These are phyloP conservation scores for Alectura lathami DNA, from an alignment of 2,113 vertebrate species.

Conservation along the genomic window DNA sequence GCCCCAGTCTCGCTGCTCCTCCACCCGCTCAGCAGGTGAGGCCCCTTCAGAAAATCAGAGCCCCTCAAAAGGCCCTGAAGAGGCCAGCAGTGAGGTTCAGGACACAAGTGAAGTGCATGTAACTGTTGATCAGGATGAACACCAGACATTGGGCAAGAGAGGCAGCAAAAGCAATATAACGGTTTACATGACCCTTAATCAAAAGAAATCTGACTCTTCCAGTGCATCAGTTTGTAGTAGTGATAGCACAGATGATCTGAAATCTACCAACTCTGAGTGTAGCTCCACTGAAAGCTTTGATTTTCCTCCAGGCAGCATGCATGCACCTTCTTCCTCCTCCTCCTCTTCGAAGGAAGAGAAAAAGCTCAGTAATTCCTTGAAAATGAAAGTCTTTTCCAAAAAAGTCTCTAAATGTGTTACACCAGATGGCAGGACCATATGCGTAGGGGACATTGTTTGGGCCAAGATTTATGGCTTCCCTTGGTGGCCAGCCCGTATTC, in stretches of 20 bases:
- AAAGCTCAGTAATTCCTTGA: slow-evolving; percentile 89
- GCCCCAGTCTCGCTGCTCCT: slow-evolving; percentile 83
- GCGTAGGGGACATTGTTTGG: slow-evolving; percentile 98
- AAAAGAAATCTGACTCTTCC: slow-evolving; percentile 87
- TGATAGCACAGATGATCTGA: slow-evolving; percentile 90
- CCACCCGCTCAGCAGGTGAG: slow-evolving; percentile 86
- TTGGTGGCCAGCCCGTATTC: slow-evolving; percentile 97
- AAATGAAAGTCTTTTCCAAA: slow-evolving; percentile 93
- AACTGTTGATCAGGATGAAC: slow-evolving; percentile 84
- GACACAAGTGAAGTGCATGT: slow-evolving; percentile 79
- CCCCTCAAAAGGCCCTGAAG: slow-evolving; percentile 81
- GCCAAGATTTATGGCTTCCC: slow-evolving; percentile 99
- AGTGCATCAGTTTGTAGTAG: slow-evolving; percentile 88
- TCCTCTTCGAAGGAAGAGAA: slow-evolving; percentile 87
- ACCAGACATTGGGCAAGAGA: slow-evolving; percentile 80
- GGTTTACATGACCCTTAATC: slow-evolving; percentile 89
- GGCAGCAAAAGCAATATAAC: slow-evolving; percentile 87
- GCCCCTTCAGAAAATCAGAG: slow-evolving; percentile 82
- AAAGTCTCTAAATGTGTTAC: slow-evolving; percentile 92
- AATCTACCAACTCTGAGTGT: slow-evolving; percentile 92
- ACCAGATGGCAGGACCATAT: slow-evolving; percentile 93
- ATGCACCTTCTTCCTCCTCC: slow-evolving; percentile 79
- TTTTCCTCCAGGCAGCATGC: slow-evolving; percentile 87
- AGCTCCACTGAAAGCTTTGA: slow-evolving; percentile 92
- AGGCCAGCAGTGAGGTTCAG: slow-evolving; percentile 83